Conservation (phyloP, 2,113 vertebrate genomes). For the Anguilla japonica region DNA sequence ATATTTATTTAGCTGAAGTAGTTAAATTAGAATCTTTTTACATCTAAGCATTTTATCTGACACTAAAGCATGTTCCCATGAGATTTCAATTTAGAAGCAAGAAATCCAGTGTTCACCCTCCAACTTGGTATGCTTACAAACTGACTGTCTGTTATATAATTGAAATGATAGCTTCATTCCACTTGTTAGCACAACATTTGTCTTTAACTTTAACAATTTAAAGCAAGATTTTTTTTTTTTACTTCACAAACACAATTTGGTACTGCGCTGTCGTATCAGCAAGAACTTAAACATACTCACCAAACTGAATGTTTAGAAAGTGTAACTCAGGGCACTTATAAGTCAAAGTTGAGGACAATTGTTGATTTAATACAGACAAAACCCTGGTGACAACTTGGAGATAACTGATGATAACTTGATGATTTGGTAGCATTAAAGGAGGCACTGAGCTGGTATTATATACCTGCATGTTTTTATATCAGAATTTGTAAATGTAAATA, state of each 20-base stretch:
- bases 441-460: background rate
- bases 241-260: too few species aligned
- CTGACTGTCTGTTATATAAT: background rate
- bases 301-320: too few species aligned
- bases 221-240: too few species aligned
- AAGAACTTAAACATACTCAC: too few species aligned
- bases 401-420: constrained; percentile 16
- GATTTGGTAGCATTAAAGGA: background rate
- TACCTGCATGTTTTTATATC: too few species aligned
- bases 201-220: too few species aligned
- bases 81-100: background rate
- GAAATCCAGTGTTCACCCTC: background rate
- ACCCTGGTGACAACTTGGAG: background rate
- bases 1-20: constrained; percentile 45
- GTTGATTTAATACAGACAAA: background rate
- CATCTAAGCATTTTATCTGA: constrained; percentile 20
- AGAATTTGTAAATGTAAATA: too few species aligned
- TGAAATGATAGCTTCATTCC: too few species aligned
- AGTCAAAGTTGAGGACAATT: background rate
- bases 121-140: background rate
- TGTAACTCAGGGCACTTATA: background rate
- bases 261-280: too few species aligned
- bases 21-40: constrained; percentile 37
- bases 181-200: too few species aligned
- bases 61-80: constrained; percentile 6